Evolutionary conservation across 1,140 invertebrate species (phyloP), one percentile per base, ranked within the genome.

Genomic region (Drosophila pseudoobscura): DNA sequence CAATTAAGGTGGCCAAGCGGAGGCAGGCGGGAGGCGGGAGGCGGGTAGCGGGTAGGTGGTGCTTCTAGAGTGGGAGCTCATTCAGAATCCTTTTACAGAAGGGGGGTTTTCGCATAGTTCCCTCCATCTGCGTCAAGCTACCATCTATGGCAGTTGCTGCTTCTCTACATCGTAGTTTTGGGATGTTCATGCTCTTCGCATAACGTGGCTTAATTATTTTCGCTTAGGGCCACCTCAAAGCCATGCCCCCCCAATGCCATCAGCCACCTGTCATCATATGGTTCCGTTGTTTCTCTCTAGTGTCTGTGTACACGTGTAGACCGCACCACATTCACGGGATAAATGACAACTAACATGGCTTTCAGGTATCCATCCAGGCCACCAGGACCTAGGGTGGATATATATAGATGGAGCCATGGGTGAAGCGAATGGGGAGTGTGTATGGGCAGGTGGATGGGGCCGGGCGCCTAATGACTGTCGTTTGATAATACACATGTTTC

Each of bases 401-500:
- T 26, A 5, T 26, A 26, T 26, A 26, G 24, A 26, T 26, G 24
- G 24, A 26, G 24, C 24, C 3, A 5, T 4, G 24, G 24, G 4
- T 5, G 24, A 8, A 31, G 8, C 2, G 31, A 31, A 31, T 9
- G 8, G 8, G 31, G 8, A 8, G 9, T 9, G 8, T 31, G 31
- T 56, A 57, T 60, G 66, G 51, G 46, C 54, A 45, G 26, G 26
- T 35, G 44, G 1, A 8, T 31, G 50, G 59, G 17, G 46, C 45
- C 22, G 59, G 52, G 57, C 35, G 53, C 24, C 83, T 88, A 88
- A 87, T 87, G 82, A 87, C 70, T 82, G 75, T 70, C 78, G 78
- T 78, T 87, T 87, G 82, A 82, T 88, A 87, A 88, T 87, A 88
- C 82, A 87, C 83, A 82, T 87, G 82, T 82, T 75, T 71, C 64